A percentile compares a stretch with the other conserved stretches of the same genome.
phyloP scores from a whole-genome alignment of 2,113 vertebrate genomes.

The Chaenocephalus aceratus region DNA sequence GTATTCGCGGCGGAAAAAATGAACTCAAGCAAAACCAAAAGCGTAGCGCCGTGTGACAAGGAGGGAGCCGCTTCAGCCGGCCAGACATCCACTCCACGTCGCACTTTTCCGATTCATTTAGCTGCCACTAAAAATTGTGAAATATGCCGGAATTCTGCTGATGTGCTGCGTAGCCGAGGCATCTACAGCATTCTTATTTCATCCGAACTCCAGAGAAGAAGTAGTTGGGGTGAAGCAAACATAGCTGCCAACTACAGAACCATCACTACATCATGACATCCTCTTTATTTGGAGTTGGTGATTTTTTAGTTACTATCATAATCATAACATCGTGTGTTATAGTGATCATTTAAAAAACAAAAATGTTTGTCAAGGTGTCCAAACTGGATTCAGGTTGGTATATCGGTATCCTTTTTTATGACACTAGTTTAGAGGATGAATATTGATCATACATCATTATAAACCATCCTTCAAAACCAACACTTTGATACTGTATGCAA shows the following conservation, averaged over 20 bases:
- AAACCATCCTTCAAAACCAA: not conserved
- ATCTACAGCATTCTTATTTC: constrained; percentile 22
- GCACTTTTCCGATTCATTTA: constrained; percentile 45
- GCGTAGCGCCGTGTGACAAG: constrained; percentile 56
- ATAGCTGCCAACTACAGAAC: not conserved
- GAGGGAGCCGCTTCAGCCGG: constrained; percentile 29
- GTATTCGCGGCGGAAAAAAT: constrained; percentile 38
- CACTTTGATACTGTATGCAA: not conserved
- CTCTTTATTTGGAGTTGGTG: not conserved
- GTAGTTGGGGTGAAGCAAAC: not conserved
- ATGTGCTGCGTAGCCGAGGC: constrained; percentile 1
- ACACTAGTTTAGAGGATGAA: not conserved
- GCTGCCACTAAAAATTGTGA: constrained; percentile 42
- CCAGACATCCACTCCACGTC: constrained; percentile 15
- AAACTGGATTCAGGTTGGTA: not conserved
- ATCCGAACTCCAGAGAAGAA: constrained; percentile 16
- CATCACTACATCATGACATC: not conserved
- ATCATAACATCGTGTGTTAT: not conserved
- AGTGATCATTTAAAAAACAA: not conserved
- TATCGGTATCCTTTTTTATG: not conserved
- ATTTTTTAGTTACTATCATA: not conserved
- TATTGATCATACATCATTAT: not conserved
- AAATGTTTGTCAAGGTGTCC: not conserved
- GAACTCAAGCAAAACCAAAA: constrained; percentile 68
- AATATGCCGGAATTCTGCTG: constrained; percentile 10